Evolutionary conservation across 1,140 invertebrate genomes (phyloP).

Genomic region (Nasonia vitripennis): DNA sequence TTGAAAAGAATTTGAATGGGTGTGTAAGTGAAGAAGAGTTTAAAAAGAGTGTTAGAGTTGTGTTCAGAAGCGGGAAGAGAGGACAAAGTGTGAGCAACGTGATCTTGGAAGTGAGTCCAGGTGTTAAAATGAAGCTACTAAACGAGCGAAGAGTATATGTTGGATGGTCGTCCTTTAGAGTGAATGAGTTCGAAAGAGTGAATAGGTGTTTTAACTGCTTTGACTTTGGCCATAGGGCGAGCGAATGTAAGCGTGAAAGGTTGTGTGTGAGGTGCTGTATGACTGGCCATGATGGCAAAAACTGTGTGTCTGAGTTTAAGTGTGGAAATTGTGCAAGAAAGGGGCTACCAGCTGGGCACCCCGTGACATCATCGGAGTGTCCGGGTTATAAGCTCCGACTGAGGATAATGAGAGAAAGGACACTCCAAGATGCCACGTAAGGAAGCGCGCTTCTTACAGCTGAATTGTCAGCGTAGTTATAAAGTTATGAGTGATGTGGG

Average conservation of each 20-base stretch:
- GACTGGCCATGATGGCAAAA: not conserved
- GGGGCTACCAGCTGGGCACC: not conserved
- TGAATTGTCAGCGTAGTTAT: not conserved
- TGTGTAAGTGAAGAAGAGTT: not conserved
- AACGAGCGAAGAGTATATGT: not conserved
- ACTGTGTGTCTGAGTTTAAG: not conserved
- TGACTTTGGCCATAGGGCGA: not conserved
- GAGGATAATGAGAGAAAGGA: not conserved
- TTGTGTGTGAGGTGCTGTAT: not conserved
- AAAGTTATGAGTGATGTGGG: not conserved
- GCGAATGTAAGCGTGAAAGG: not conserved
- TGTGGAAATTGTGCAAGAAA: not conserved
- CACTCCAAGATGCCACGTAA: not conserved
- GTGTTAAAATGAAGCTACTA: not conserved
- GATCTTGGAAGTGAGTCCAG: not conserved
- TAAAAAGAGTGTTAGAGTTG: not conserved
- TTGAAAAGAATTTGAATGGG: not conserved
- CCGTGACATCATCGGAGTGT: not conserved
- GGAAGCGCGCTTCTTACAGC: not conserved
- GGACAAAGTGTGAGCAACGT: not conserved
- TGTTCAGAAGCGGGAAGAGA: not conserved
- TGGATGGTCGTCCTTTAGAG: not conserved
- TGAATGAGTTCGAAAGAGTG: not conserved
- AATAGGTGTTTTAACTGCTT: slow-evolving; percentile 16
- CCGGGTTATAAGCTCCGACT: not conserved